Evolutionary conservation across 2,113 vertebrate species (phyloP).

Genomic region (Eublepharis macularius): DNA sequence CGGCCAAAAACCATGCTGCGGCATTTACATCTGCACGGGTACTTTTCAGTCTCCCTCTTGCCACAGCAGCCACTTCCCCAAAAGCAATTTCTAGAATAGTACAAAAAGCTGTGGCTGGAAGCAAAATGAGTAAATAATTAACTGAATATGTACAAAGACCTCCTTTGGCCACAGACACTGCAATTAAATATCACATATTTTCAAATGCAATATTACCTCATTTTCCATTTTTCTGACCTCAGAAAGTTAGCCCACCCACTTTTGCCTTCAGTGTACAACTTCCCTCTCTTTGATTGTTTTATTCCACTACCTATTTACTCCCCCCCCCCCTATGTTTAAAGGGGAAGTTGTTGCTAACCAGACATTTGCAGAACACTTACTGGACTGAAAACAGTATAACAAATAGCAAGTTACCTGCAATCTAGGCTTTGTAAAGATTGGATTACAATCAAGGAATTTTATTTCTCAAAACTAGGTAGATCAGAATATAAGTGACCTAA

Average conservation of each 20-base stretch:
- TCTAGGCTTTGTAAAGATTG: constrained; percentile 23
- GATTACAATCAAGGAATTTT: constrained; percentile 25
- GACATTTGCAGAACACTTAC: constrained; percentile 42
- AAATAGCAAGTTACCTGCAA: constrained; percentile 34
- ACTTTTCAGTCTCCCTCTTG: neutral
- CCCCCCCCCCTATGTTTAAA: neutral
- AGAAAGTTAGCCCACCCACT: neutral
- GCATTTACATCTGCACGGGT: neutral
- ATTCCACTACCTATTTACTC: constrained; percentile 20
- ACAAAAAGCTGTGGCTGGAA: neutral
- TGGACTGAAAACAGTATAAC: constrained; percentile 10
- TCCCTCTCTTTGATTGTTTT: neutral
- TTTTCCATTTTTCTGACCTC: neutral
- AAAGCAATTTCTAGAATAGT: neutral
- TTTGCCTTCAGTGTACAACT: neutral
- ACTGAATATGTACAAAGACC: neutral
- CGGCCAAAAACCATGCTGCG: neutral
- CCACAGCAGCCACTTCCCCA: neutral
- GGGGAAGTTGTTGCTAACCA: constrained; percentile 11
- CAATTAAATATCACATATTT: neutral
- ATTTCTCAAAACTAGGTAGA: constrained; percentile 39
- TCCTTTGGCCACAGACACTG: neutral
- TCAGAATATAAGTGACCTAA: constrained; percentile 49
- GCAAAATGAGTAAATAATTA: neutral
- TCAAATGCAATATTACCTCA: no score